A percentile compares a stretch with the other conserved stretches of the same genome.
phyloP scores from a whole-genome alignment of 2,113 vertebrate genomes.

The Malaclemys terrapin region DNA sequence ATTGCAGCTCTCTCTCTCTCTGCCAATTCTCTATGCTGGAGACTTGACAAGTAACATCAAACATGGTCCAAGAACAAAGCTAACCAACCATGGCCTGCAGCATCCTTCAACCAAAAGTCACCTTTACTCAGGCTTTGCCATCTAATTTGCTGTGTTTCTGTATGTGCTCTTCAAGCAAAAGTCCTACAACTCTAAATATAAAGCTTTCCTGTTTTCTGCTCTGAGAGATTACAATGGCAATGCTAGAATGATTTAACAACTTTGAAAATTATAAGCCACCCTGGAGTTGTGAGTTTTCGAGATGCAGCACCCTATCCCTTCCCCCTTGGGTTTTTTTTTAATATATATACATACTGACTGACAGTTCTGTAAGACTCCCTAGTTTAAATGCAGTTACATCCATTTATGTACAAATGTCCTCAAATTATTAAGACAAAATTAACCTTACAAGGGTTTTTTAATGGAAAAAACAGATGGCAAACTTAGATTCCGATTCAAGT shows the following conservation, averaged over 20 bases:
- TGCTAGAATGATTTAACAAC: background rate
- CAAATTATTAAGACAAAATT: slow-evolving; percentile 24
- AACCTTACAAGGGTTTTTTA: background rate
- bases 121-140: slow-evolving; percentile 33
- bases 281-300: background rate
- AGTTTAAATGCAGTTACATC: slow-evolving; percentile 37
- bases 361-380: background rate
- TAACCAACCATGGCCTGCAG: slow-evolving; percentile 35
- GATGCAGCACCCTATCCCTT: background rate
- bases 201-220: slow-evolving; percentile 14
- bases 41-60: slow-evolving; percentile 40
- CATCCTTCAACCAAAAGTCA: slow-evolving; percentile 55
- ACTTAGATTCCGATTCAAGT: background rate
- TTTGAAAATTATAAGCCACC: background rate
- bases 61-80: slow-evolving; percentile 32
- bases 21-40: background rate
- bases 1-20: slow-evolving; percentile 25
- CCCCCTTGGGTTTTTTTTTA: background rate
- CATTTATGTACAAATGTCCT: slow-evolving; percentile 29
- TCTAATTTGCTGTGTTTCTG: slow-evolving; percentile 25
- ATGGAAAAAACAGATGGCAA: slow-evolving; percentile 26
- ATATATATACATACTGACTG: background rate
- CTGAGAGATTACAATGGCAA: background rate
- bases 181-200: slow-evolving; percentile 7
- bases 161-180: slow-evolving; percentile 19